These are phyloP conservation scores for Typhlomys cinereus DNA, from an alignment of 2,113 vertebrate genomes.

Conservation along the genomic window DNA sequence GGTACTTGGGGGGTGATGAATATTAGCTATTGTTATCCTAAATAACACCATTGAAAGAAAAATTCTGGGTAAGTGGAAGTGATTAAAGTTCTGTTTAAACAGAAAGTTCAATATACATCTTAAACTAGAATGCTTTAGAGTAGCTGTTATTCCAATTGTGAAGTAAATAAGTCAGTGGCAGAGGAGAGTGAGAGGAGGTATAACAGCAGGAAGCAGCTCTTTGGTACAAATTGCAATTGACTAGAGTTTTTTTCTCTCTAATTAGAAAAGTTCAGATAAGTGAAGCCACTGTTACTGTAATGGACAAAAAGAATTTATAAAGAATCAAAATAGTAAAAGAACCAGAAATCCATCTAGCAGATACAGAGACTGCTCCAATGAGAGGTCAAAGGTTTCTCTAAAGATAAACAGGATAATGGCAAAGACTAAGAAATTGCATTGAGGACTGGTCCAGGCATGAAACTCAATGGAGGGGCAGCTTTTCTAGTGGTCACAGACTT, in stretches of 20 bases:
- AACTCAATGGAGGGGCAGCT: slow-evolving; percentile 91
- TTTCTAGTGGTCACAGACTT: slow-evolving; percentile 92
- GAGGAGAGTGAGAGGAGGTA: neutral
- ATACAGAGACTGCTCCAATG: neutral
- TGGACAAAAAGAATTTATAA: neutral
- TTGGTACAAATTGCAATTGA: neutral
- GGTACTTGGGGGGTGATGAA: neutral
- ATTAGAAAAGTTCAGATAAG: neutral
- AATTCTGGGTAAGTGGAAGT: neutral
- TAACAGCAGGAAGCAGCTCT: neutral
- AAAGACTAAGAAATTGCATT: slow-evolving; percentile 87
- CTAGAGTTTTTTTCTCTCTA: neutral
- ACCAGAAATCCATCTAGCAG: neutral
- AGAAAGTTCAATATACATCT: neutral
- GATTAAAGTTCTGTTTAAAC: neutral
- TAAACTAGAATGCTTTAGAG: slow-evolving; percentile 5
- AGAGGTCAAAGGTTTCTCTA: neutral
- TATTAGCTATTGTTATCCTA: neutral
- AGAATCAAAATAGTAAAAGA: neutral
- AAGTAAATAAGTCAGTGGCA: neutral
- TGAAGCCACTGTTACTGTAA: neutral
- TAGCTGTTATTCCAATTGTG: neutral
- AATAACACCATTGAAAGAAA: neutral
- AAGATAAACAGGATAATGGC: neutral
- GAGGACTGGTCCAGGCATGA: slow-evolving; percentile 94